Conservation (phyloP, 2,797 vertebrate species). For the Pyrrhura leucotis region DNA sequence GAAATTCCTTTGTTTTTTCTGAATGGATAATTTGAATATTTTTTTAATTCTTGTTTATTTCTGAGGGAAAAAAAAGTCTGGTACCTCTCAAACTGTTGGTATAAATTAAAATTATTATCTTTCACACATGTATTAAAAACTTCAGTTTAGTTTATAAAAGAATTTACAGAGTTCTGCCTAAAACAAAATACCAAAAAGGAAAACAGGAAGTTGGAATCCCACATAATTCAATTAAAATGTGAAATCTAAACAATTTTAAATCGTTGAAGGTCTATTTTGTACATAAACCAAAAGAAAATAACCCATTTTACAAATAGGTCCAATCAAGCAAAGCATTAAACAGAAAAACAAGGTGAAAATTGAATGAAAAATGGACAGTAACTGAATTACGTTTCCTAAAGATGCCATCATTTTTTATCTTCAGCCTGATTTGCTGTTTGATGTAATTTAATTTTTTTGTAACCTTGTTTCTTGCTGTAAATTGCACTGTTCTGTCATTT, state of each 20-base stretch:
- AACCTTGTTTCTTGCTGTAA: not conserved
- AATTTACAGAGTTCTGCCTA: not conserved
- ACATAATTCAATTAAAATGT: not conserved
- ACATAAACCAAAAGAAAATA: not conserved
- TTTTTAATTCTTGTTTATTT: not conserved
- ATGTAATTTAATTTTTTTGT: not conserved
- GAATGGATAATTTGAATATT: not conserved
- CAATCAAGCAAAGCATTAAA: not conserved
- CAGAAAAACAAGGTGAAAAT: not conserved
- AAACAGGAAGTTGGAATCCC: not conserved
- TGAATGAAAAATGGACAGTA: not conserved
- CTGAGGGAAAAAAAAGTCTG: not conserved
- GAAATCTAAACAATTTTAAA: not conserved
- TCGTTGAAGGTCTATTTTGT: not conserved
- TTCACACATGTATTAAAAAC: not conserved
- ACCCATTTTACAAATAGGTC: not conserved
- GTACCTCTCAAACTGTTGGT: not conserved
- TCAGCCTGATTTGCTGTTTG: not conserved
- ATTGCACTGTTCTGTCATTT: not conserved
- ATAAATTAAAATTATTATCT: not conserved
- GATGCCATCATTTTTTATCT: conserved; percentile 17
- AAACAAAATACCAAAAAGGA: not conserved
- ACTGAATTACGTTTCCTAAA: conserved; percentile 18
- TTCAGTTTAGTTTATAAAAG: not conserved
- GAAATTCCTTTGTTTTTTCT: not conserved